phyloP scores from a whole-genome alignment of 2,888 invertebrate genomes.

The Xanthorhoe designata region DNA sequence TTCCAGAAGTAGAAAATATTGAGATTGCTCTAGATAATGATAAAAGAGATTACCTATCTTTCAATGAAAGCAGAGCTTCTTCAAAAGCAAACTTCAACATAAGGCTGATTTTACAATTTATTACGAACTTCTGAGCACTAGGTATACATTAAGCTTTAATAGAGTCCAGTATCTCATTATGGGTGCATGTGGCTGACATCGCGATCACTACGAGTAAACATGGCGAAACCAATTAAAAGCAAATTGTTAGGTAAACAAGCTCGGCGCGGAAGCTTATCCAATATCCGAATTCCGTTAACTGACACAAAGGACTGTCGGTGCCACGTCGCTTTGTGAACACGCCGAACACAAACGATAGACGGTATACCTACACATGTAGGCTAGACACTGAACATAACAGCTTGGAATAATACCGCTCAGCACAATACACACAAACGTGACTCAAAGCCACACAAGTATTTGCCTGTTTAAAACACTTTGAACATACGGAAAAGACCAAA shows the following conservation, averaged over 20 bases:
- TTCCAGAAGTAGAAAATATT: conserved; percentile 28
- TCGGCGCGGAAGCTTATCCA: conserved; percentile 69
- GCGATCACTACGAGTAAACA: conserved; percentile 40
- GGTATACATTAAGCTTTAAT: conserved; percentile 13
- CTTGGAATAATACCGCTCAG: conserved; percentile 34
- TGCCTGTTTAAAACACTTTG: conserved; percentile 30
- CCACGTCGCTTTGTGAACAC: conserved; percentile 66
- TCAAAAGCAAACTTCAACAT: neutral
- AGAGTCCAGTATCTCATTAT: conserved; percentile 25
- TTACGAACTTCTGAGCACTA: conserved; percentile 2
- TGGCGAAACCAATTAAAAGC: conserved; percentile 74
- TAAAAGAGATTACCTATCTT: neutral
- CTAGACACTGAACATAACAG: conserved; percentile 23
- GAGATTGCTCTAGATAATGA: neutral
- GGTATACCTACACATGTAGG: conserved; percentile 23
- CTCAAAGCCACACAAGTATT: conserved; percentile 46
- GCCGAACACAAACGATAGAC: conserved; percentile 47
- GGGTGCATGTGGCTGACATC: conserved; percentile 25
- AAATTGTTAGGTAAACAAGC: conserved; percentile 74
- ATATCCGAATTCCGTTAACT: conserved; percentile 78
- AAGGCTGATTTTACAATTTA: neutral
- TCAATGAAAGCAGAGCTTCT: neutral
- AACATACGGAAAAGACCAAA: conserved; percentile 50
- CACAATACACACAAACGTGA: conserved; percentile 53
- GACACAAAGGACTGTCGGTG: conserved; percentile 76